A percentile compares a stretch with the other conserved stretches of the same genome.
Evolutionary conservation across 2,797 vertebrate species (phyloP).

Genomic region (Peromyscus nudipes): DNA sequence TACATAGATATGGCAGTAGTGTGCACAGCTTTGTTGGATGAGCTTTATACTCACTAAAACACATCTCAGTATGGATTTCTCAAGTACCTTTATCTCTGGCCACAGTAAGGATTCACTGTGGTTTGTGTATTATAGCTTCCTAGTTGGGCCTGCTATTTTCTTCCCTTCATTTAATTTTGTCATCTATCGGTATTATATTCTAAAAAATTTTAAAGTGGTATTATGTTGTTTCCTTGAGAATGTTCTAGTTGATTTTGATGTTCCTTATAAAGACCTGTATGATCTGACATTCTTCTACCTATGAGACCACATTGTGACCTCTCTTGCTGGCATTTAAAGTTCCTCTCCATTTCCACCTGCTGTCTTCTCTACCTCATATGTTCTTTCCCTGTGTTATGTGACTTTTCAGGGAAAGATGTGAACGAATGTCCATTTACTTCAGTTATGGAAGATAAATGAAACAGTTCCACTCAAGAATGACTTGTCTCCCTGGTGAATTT

Average conservation of each 20-base stretch:
- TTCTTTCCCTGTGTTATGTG: neutral
- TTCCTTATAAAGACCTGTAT: neutral
- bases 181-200: neutral
- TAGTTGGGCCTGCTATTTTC: neutral
- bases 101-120: neutral
- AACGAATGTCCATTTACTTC: neutral
- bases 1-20: neutral
- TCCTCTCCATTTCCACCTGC: neutral
- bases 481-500: neutral
- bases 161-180: constrained; percentile 15
- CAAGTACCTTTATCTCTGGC: neutral
- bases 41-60: neutral
- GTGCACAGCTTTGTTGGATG: neutral
- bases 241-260: neutral
- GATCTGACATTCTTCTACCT: neutral
- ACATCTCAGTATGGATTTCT: neutral
- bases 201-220: neutral
- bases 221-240: neutral
- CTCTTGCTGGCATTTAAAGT: neutral
- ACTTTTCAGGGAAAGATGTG: neutral
- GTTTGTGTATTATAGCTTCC: neutral
- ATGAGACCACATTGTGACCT: neutral
- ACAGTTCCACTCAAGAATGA: neutral
- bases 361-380: neutral
- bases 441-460: neutral